phyloP scores from a whole-genome alignment of 1,140 invertebrate species.

The Drosophila funebris region DNA sequence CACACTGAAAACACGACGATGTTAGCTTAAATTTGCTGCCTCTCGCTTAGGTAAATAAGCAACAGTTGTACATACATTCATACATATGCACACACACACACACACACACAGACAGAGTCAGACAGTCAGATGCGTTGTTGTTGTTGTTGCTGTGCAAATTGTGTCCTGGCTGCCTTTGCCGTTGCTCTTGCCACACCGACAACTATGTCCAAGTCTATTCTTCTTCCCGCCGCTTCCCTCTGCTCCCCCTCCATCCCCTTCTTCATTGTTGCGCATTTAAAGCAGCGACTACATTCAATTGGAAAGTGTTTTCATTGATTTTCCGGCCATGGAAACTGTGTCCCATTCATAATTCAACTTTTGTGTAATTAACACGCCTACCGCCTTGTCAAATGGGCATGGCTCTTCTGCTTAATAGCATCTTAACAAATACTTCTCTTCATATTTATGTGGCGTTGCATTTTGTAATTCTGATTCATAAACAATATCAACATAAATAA shows the following conservation, averaged over 20 bases:
- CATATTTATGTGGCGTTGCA: slow-evolving; percentile 28
- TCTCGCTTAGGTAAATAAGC: slow-evolving; percentile 50
- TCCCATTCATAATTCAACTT: slow-evolving; percentile 5
- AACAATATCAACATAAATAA: slow-evolving; percentile 9
- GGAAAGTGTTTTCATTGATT: slow-evolving; percentile 25
- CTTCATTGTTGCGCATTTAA: background rate
- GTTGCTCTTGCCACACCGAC: background rate
- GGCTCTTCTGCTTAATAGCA: background rate
- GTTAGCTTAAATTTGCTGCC: slow-evolving; percentile 46
- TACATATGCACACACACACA: background rate
- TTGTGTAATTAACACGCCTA: slow-evolving; percentile 21
- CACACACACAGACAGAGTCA: background rate
- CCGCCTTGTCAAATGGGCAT: background rate
- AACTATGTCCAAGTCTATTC: slow-evolving; percentile 1
- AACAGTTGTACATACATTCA: slow-evolving; percentile 29
- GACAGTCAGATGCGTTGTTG: no score
- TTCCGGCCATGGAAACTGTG: background rate
- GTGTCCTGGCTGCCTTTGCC: slow-evolving; percentile 22
- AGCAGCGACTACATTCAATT: background rate
- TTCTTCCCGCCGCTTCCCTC: background rate
- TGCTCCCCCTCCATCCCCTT: no score
- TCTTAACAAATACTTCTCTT: background rate
- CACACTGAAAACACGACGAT: slow-evolving; percentile 15
- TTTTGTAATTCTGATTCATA: slow-evolving; percentile 23
- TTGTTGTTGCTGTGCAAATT: background rate